Percentiles rank a stretch among this genome's conserved stretches.
phyloP scores from a whole-genome alignment of 2,888 invertebrate genomes.

The Dasysyrphus tricinctus region DNA sequence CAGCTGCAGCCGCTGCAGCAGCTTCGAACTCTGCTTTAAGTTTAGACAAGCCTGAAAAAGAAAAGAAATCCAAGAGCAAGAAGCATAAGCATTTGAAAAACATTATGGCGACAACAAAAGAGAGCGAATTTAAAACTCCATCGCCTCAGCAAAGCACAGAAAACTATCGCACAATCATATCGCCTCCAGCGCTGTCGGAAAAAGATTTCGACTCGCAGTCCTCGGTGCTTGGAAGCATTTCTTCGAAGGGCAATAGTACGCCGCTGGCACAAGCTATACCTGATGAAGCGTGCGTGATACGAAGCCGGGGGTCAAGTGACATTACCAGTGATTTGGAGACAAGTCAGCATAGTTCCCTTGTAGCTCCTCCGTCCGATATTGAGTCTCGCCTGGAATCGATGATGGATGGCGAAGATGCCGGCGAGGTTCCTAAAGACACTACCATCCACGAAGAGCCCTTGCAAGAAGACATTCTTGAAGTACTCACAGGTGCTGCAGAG shows the following conservation, averaged over 20 bases:
- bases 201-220: constrained; percentile 83
- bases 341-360: constrained; percentile 83
- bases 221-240: constrained; percentile 83
- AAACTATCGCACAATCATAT: constrained; percentile 80
- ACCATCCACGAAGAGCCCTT: constrained; percentile 78
- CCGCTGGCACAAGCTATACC: constrained; percentile 80
- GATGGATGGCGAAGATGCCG: constrained; percentile 79
- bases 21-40: constrained; percentile 76
- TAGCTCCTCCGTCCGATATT: constrained; percentile 83
- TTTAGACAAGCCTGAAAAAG: constrained; percentile 77
- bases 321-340: constrained; percentile 83
- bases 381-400: constrained; percentile 83
- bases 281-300: constrained; percentile 83
- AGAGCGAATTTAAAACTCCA: constrained; percentile 81
- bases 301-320: constrained; percentile 83
- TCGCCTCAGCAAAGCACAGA: constrained; percentile 85
- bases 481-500: constrained; percentile 78
- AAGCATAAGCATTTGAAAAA: constrained; percentile 82
- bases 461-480: constrained; percentile 81
- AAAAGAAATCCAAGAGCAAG: constrained; percentile 80
- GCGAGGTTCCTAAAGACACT: constrained; percentile 77
- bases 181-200: constrained; percentile 84
- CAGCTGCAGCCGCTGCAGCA: constrained; percentile 80
- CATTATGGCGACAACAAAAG: constrained; percentile 68
- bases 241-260: constrained; percentile 83